Base-by-base conservation (phyloP, 2,888 invertebrate species). In the Ceriagrion tenellum region DNA sequence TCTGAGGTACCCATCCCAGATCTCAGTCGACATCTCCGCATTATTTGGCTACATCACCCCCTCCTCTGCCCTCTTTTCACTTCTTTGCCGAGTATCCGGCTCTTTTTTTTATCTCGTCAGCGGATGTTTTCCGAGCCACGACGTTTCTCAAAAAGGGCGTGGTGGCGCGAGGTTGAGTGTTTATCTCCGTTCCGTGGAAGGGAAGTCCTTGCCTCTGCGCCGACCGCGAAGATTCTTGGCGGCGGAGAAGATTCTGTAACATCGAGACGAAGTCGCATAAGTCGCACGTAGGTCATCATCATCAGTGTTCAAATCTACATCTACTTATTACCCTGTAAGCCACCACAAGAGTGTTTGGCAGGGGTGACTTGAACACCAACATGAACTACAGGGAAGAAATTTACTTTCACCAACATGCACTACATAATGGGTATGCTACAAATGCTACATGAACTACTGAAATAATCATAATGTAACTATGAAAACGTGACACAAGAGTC, bases 51-150 rank as follows among this genome's bases (percentile, higher is more conserved):
- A 81, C 81, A 81, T 81, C 81, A 81, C 81, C 30, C 56, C 8
- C 56, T 16, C 56, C 30, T 74, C 16, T 30, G 74, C 30, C 74
- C 23, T 13, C 35, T 81, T 81, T 81, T 35, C 81, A 81, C 81
- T 81, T 81, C 81, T 81, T 35, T 81, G 81, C 35, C 81, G n/a
- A 81, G 81, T 35, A 81, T 81, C 30, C 81, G 35, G 30, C 81
- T 35, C 81, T 35, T 81, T 35, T 81, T 69, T 81, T 69, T 81
- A 81, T 81, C 81, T 81, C 81, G 81, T 74, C 69, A 69, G 93
- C 93, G 93, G 93, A 93, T 93, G 93, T 93, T 93, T 93, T 93
- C 93, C 93, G 93, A 93, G 93, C 69, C 47, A 47, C 81, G 81
- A 93, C 40, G 93, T 93, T 93, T 93, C 69, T 69, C 63, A 56